Conservation (phyloP, 2,888 invertebrate genomes). For the Lasioglossum morio region DNA sequence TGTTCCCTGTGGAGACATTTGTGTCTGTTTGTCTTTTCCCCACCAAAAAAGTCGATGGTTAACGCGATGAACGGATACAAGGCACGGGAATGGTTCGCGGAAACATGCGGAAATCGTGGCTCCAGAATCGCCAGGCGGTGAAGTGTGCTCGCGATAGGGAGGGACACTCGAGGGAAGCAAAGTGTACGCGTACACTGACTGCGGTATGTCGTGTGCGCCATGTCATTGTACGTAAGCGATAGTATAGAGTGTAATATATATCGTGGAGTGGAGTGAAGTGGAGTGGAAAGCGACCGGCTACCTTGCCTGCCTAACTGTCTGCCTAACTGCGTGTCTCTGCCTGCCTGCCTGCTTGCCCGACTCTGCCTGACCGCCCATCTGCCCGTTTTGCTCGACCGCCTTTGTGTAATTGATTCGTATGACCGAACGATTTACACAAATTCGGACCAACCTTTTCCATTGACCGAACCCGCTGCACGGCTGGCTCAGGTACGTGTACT, state of each 20-base stretch:
- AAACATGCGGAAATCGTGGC: constrained; percentile 67
- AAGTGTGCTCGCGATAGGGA: constrained; percentile 57
- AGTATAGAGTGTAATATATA: constrained; percentile 61
- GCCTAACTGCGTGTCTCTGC: constrained; percentile 34
- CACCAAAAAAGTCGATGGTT: neutral
- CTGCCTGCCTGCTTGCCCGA: constrained; percentile 35
- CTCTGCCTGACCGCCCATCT: neutral
- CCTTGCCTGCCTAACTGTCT: constrained; percentile 51
- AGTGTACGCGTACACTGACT: constrained; percentile 63
- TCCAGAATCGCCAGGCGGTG: constrained; percentile 55
- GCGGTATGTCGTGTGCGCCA: constrained; percentile 62
- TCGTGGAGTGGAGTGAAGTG: constrained; percentile 70
- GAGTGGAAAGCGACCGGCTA: constrained; percentile 72
- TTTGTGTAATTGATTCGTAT: constrained; percentile 85
- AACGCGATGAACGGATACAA: constrained; percentile 53
- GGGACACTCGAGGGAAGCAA: constrained; percentile 57
- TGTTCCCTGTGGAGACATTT: neutral
- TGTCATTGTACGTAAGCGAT: constrained; percentile 69
- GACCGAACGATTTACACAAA: constrained; percentile 86
- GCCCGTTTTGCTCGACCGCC: constrained; percentile 34
- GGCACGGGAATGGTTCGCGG: constrained; percentile 46
- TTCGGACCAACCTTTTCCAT: constrained; percentile 85
- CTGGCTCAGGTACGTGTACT: constrained; percentile 83
- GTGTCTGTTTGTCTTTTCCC: neutral
- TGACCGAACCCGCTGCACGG: constrained; percentile 79